Evolutionary conservation across 2,888 invertebrate genomes (phyloP).

Genomic region (Tubulanus polymorphus): DNA sequence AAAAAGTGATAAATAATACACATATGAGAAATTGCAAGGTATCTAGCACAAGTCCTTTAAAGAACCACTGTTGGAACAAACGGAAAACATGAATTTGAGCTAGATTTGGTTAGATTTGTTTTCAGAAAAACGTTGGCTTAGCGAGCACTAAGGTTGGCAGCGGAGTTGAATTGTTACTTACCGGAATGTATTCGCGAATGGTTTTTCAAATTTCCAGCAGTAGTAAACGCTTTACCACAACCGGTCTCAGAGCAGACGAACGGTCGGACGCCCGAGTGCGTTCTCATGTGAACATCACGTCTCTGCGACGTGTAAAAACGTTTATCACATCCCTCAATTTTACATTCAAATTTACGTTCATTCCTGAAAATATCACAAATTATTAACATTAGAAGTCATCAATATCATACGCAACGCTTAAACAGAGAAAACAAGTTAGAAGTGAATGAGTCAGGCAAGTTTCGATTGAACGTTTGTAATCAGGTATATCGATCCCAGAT

Average conservation of each 20-base stretch:
- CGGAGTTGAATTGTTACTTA: conserved; percentile 4
- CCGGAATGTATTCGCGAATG: conserved; percentile 33
- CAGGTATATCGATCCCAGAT: too few relatives aligned
- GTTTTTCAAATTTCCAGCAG: conserved; percentile 32
- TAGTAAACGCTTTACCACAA: conserved; percentile 29
- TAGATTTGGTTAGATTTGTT: too few relatives aligned
- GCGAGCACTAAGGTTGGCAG: not conserved
- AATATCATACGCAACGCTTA: too few relatives aligned
- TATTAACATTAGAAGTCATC: too few relatives aligned
- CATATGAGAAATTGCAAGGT: not conserved
- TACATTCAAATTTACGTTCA: conserved; percentile 25
- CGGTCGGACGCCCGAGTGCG: conserved; percentile 35
- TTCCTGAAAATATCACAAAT: conserved; percentile 69
- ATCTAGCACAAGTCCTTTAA: not conserved
- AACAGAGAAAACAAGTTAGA: too few relatives aligned
- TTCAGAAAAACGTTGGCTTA: too few relatives aligned
- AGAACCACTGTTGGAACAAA: not conserved
- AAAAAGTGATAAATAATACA: conserved; percentile 2
- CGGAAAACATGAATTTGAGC: too few relatives aligned
- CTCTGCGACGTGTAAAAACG: conserved; percentile 37
- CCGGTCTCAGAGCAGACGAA: conserved; percentile 26
- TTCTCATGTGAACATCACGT: conserved; percentile 31
- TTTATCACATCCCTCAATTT: conserved; percentile 31
- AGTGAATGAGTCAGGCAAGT: too few relatives aligned
- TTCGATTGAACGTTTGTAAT: too few relatives aligned